These are phyloP conservation scores for Drosophila lacicola DNA, from an alignment of 2,888 invertebrate species.

Conservation along the genomic window DNA sequence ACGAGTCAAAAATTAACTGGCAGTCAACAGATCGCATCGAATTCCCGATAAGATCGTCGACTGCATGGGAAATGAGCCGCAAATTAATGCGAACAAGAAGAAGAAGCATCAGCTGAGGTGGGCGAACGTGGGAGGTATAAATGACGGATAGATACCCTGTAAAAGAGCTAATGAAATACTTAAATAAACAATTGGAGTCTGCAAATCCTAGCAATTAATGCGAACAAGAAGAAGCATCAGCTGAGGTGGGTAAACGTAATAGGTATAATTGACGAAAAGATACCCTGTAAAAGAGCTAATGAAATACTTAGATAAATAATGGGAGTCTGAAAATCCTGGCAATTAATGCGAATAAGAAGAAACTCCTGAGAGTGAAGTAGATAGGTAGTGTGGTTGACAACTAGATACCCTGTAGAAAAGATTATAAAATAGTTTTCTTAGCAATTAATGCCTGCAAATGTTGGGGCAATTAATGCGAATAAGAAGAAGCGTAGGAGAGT, in stretches of 20 bases:
- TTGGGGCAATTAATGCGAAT: too few relatives aligned
- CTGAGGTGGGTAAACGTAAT: too few relatives aligned
- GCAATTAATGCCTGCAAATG: too few relatives aligned
- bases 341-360: not conserved
- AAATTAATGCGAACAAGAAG: conserved; percentile 1
- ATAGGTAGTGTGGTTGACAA: not conserved
- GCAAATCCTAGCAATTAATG: not conserved
- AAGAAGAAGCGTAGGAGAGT: too few relatives aligned
- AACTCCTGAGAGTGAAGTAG: not conserved
- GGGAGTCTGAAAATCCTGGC: not conserved
- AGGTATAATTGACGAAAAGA: not conserved
- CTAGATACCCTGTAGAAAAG: not conserved
- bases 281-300: not conserved
- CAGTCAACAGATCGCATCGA: conserved; percentile 14
- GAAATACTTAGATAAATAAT: too few relatives aligned
- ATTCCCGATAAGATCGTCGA: conserved; percentile 21
- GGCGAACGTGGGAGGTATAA: too few relatives aligned
- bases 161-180: not conserved
- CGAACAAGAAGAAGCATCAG: not conserved
- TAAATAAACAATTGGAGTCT: not conserved
- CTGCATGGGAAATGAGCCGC: conserved; percentile 2
- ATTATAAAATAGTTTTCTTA: too few relatives aligned
- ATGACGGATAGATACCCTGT: not conserved
- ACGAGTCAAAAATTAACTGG: not conserved
- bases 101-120: not conserved